These are phyloP conservation scores for Itoplectis maculator DNA, from an alignment of 2,888 invertebrate species.

Conservation along the genomic window DNA sequence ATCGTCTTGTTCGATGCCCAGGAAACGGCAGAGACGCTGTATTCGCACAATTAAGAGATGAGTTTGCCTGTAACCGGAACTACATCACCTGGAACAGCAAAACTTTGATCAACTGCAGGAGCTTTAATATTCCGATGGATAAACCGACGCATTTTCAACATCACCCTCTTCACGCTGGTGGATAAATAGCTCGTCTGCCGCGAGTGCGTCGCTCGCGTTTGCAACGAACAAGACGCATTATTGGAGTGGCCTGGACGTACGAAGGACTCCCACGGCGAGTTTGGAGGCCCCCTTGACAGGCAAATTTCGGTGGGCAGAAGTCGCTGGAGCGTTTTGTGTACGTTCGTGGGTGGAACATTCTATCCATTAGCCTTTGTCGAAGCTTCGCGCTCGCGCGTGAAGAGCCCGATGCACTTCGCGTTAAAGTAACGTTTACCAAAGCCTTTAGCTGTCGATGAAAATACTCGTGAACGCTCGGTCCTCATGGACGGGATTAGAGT, in stretches of 20 bases:
- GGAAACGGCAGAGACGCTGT: conserved; percentile 13
- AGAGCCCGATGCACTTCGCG: conserved; percentile 28
- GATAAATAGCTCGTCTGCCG: not conserved
- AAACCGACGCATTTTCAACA: not conserved
- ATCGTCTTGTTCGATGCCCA: not conserved
- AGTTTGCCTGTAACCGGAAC: conserved; percentile 9
- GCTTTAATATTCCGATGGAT: conserved; percentile 23
- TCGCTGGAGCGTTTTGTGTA: conserved; percentile 40
- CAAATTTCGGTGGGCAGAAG: conserved; percentile 50
- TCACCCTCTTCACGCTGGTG: not conserved
- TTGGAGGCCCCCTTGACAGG: conserved; percentile 37
- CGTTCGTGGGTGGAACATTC: conserved; percentile 48
- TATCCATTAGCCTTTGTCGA: conserved; percentile 63
- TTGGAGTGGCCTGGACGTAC: conserved; percentile 21
- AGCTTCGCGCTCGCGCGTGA: conserved; percentile 12
- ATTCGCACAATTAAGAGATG: not conserved
- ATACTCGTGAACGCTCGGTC: conserved; percentile 48
- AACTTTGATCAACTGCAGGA: conserved; percentile 19
- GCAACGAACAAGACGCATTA: conserved; percentile 1
- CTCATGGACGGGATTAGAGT: conserved; percentile 40
- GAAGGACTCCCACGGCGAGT: conserved; percentile 4
- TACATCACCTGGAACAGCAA: not conserved
- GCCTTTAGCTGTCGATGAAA: conserved; percentile 57
- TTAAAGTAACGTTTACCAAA: conserved; percentile 57
- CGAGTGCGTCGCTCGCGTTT: conserved; percentile 5